Percentiles rank a stretch among this genome's conserved stretches.
Evolutionary conservation across 2,888 invertebrate genomes (phyloP).

Genomic region (Tachystola acroxantha): DNA sequence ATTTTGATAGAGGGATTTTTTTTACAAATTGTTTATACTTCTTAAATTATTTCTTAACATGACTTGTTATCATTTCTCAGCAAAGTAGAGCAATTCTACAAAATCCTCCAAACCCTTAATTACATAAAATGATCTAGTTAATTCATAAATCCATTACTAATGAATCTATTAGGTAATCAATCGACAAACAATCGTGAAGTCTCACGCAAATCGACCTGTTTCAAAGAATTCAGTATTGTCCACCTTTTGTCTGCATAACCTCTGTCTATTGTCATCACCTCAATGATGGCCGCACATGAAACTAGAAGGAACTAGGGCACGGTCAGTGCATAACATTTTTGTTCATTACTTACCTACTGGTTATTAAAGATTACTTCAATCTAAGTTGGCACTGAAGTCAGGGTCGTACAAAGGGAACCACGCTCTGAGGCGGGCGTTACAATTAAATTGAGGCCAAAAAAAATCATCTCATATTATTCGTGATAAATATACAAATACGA

Average conservation of each 20-base stretch:
- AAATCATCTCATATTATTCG: no score
- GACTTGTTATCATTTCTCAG: no score
- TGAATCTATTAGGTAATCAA: not conserved
- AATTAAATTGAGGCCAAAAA: no score
- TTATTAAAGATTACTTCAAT: not conserved
- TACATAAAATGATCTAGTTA: not conserved
- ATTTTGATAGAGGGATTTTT: no score
- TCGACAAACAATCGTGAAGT: not conserved
- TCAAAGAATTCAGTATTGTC: conserved; percentile 1
- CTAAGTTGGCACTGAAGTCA: not conserved
- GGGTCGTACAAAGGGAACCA: no score
- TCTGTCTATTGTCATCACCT: conserved; percentile 1
- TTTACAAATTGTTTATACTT: no score
- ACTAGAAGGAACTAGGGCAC: conserved; percentile 6
- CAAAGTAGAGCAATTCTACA: no score
- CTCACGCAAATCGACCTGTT: not conserved
- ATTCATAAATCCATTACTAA: not conserved
- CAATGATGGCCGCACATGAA: not conserved
- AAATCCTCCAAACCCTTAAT: no score
- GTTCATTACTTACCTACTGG: not conserved
- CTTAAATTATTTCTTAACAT: no score
- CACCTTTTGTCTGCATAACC: not conserved
- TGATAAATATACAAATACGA: no score
- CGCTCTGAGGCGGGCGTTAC: no score
- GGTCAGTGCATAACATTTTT: conserved; percentile 5